Evolutionary conservation across 2,113 vertebrate genomes (phyloP).

Genomic region (Rhinopomastus cyanomelas): DNA sequence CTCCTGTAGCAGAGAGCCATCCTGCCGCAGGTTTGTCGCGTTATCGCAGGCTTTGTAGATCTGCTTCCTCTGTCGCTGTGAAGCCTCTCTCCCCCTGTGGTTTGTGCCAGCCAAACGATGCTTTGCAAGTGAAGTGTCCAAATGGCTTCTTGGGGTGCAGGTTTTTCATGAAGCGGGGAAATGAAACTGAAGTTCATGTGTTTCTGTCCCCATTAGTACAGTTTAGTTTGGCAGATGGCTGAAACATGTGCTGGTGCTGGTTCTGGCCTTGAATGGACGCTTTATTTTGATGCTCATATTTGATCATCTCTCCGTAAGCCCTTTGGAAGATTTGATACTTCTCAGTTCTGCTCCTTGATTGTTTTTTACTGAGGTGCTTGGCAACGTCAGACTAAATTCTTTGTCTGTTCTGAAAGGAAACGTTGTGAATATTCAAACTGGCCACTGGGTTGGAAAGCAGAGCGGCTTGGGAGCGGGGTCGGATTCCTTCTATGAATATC

Average conservation of each 20-base stretch:
- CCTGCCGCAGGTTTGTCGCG: fast-evolving
- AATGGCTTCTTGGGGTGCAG: background rate
- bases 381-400: background rate
- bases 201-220: background rate
- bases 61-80: background rate
- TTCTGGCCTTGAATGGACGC: no score
- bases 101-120: background rate
- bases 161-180: background rate
- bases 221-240: background rate
- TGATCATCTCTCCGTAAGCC: background rate
- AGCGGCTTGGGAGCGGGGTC: conserved; percentile 96
- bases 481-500: conserved; percentile 97
- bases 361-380: background rate
- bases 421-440: conserved; percentile 97
- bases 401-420: conserved; percentile 80
- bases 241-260: no score
- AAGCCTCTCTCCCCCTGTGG: fast-evolving
- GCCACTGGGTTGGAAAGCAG: conserved; percentile 95
- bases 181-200: background rate
- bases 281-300: background rate
- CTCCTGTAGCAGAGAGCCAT: background rate
- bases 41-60: fast-evolving
- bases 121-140: background rate
- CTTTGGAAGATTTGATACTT: background rate
- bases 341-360: background rate